These are phyloP conservation scores for Rattus rattus DNA, from an alignment of 2,113 vertebrate species.

Conservation along the genomic window DNA sequence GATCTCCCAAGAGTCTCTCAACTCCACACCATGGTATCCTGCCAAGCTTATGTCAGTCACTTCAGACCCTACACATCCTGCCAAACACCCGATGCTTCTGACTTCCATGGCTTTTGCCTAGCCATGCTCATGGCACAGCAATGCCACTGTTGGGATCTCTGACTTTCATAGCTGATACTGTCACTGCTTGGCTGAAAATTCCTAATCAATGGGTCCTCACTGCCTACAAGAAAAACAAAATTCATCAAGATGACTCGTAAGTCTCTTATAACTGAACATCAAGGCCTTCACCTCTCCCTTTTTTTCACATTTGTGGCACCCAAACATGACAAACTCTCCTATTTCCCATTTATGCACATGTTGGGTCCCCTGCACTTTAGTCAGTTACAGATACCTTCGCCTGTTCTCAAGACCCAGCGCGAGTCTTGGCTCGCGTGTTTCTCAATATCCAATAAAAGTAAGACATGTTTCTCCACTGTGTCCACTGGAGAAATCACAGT, in stretches of 20 bases:
- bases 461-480: not conserved
- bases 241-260: slow-evolving; percentile 21
- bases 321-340: not conserved
- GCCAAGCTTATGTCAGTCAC: not conserved
- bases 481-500: not conserved
- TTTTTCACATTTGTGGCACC: not conserved
- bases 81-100: not conserved
- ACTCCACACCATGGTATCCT: not conserved
- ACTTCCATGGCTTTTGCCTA: not conserved
- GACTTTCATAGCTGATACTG: not conserved
- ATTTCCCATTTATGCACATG: not conserved
- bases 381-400: not conserved
- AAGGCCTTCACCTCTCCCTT: not conserved
- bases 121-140: not conserved
- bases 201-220: not conserved
- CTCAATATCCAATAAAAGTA: not conserved
- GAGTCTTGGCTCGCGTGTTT: not conserved
- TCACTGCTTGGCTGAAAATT: not conserved
- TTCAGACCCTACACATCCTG: not conserved
- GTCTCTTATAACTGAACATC: not conserved
- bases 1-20: not conserved
- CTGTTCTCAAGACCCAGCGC: not conserved
- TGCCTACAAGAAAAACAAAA: not conserved
- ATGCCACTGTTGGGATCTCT: not conserved
- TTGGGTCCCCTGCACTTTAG: not conserved